Conservation (phyloP, 2,113 vertebrate species). For the Carettochelys insculpta region DNA sequence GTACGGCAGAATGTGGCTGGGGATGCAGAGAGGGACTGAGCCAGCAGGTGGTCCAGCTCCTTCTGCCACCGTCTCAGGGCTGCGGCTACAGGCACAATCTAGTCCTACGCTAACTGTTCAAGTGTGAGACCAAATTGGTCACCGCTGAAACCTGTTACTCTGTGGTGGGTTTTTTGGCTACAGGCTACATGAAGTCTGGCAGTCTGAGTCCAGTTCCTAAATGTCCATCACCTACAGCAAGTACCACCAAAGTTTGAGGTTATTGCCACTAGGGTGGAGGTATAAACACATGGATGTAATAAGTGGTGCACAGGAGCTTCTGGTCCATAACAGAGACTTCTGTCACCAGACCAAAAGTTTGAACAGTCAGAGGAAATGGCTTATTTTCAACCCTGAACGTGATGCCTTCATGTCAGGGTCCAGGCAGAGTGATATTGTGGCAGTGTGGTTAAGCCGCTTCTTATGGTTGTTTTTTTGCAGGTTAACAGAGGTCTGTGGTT, state of each 20-base stretch:
- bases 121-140: not conserved
- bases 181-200: not conserved
- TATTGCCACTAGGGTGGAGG: rapidly evolving
- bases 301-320: not conserved
- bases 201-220: not conserved
- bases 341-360: not conserved
- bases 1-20: not conserved
- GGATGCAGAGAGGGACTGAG: not conserved
- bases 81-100: not conserved
- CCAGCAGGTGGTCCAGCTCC: not conserved
- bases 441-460: not conserved
- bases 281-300: not conserved
- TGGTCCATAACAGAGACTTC: not conserved
- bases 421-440: not conserved
- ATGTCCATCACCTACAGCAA: not conserved
- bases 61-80: not conserved
- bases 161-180: rapidly evolving
- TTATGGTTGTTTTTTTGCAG: not conserved
- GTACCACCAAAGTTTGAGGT: not conserved
- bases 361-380: not conserved
- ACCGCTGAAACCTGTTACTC: not conserved
- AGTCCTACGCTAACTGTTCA: not conserved
- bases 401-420: not conserved
- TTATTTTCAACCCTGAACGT: not conserved
- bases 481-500: not conserved